Evolutionary conservation across 2,113 vertebrate genomes (phyloP).

Genomic region (Onychostoma macrolepis): DNA sequence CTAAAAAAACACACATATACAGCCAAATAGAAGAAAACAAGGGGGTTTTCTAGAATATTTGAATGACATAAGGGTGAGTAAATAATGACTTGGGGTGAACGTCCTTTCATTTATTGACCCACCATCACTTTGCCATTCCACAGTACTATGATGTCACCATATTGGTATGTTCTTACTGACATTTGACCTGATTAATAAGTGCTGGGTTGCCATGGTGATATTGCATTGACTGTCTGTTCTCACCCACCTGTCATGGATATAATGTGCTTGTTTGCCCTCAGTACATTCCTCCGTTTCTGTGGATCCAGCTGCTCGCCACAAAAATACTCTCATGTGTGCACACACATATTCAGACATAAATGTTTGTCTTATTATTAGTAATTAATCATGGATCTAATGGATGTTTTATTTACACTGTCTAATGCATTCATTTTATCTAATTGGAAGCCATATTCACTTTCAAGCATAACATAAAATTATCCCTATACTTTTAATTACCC

Average conservation of each 20-base stretch:
- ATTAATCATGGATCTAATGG: neutral
- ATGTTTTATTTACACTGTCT: neutral
- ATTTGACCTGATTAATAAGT: slow-evolving; percentile 8
- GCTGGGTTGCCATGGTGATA: neutral
- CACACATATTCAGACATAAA: neutral
- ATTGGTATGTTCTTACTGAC: neutral
- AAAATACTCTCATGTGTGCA: neutral
- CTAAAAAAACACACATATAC: neutral
- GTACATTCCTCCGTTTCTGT: neutral
- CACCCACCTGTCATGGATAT: neutral
- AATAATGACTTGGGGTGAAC: neutral
- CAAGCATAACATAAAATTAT: neutral
- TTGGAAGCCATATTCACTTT: neutral
- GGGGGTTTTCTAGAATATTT: neutral
- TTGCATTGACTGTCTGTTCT: neutral
- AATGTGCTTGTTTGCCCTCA: slow-evolving; percentile 7
- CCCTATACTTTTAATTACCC: neutral
- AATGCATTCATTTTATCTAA: neutral
- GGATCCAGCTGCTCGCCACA: neutral
- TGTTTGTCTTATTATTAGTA: neutral
- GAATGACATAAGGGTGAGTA: neutral
- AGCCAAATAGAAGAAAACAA: neutral
- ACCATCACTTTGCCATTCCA: neutral
- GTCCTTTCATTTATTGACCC: neutral
- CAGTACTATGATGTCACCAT: slow-evolving; percentile 4